These are phyloP conservation scores for Bombus superbus DNA, from an alignment of 1,140 invertebrate genomes.

Conservation along the genomic window DNA sequence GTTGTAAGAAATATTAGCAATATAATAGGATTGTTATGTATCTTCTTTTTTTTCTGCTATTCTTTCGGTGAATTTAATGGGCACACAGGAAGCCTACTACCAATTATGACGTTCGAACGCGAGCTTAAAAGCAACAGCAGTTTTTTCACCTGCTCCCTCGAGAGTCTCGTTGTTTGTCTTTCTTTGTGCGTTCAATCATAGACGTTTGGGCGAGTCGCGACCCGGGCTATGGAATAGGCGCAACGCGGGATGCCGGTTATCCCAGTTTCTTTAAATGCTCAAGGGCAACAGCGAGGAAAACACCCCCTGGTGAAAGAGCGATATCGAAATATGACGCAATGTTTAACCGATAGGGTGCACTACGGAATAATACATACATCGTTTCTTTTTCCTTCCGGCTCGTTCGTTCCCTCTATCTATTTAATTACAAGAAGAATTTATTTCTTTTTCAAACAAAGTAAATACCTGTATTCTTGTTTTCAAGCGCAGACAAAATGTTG, in stretches of 20 bases:
- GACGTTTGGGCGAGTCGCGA: slow-evolving; percentile 30
- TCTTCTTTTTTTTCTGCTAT: not conserved
- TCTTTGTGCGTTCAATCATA: slow-evolving; percentile 31
- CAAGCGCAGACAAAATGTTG: not conserved
- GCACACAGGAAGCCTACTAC: not conserved
- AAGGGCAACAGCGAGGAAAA: slow-evolving; percentile 36
- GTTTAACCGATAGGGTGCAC: slow-evolving; percentile 40
- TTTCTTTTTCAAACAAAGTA: not conserved
- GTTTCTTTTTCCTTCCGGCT: slow-evolving; percentile 14
- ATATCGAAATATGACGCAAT: slow-evolving; percentile 36
- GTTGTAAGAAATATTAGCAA: not conserved
- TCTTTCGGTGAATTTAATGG: not conserved
- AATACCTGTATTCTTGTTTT: not conserved
- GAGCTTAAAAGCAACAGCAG: not conserved
- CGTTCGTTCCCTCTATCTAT: not conserved
- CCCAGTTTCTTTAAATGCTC: slow-evolving; percentile 52
- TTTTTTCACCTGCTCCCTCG: slow-evolving; percentile 45
- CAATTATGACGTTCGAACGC: not conserved
- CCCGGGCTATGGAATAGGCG: slow-evolving; percentile 10
- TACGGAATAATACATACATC: slow-evolving; percentile 25
- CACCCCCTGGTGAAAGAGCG: slow-evolving; percentile 42
- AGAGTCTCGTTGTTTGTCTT: slow-evolving; percentile 33
- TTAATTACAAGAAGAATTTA: not conserved
- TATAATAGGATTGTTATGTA: not conserved
- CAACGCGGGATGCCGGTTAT: slow-evolving; percentile 49